Evolutionary conservation across 2,888 invertebrate species (phyloP).

Genomic region (Lycaena phlaeas): DNA sequence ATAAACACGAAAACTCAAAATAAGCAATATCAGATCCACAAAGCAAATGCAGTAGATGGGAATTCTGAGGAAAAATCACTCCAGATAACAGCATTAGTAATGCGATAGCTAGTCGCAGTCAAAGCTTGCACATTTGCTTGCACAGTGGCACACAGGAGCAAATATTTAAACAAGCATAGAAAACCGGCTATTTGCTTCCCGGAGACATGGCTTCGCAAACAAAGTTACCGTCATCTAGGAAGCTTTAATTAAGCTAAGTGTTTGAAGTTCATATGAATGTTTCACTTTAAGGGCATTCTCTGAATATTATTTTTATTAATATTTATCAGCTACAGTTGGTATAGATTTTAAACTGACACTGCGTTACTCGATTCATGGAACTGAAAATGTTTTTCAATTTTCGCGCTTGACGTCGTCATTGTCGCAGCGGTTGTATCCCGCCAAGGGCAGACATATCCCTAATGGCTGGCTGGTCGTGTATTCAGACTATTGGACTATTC

Average conservation of each 20-base stretch:
- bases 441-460: no score
- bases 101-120: constrained; percentile 28
- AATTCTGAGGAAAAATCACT: constrained; percentile 22
- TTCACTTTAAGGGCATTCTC: constrained; percentile 15
- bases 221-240: constrained; percentile 37
- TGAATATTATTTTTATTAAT: constrained; percentile 10
- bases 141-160: constrained; percentile 43
- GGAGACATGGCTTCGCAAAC: constrained; percentile 33
- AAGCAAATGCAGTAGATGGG: constrained; percentile 1
- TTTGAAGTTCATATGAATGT: constrained; percentile 9
- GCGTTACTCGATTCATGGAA: no score
- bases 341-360: no score
- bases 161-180: constrained; percentile 53
- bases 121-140: constrained; percentile 50
- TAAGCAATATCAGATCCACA: background rate
- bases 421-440: no score
- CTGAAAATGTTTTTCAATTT: no score
- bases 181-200: constrained; percentile 40
- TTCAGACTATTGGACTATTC: no score
- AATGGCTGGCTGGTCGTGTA: no score
- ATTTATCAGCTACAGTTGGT: no score
- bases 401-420: no score
- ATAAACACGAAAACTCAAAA: background rate
- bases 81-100: constrained; percentile 31
- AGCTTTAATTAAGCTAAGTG: constrained; percentile 27